Percentiles rank a stretch among this genome's conserved stretches.
phyloP scores from a whole-genome alignment of 2,113 vertebrate species.

The Clarias gariepinus region DNA sequence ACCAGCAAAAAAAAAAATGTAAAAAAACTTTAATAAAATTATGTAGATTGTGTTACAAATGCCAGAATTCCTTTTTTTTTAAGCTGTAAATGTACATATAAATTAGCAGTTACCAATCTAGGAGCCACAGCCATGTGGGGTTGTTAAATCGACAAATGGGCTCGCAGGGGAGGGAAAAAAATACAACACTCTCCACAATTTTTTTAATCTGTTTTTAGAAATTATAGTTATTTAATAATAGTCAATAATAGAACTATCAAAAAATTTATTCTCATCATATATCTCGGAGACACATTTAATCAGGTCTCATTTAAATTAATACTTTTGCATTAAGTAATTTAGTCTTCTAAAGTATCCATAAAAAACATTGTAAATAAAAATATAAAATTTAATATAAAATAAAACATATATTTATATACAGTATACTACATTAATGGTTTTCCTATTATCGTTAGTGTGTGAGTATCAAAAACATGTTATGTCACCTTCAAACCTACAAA shows the following conservation, averaged over 20 bases:
- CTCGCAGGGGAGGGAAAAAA: background rate
- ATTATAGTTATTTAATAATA: background rate
- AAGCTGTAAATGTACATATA: background rate
- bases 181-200: background rate
- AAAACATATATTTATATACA: no score
- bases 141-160: background rate
- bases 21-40: background rate
- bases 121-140: background rate
- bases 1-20: no score
- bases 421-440: no score
- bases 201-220: background rate
- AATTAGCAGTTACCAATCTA: background rate
- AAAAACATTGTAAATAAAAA: background rate
- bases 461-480: no score
- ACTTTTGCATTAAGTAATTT: background rate
- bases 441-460: no score
- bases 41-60: background rate
- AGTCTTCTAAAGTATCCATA: background rate
- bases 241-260: background rate
- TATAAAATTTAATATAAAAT: no score
- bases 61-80: background rate
- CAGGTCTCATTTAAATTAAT: background rate
- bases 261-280: background rate
- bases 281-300: background rate
- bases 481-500: no score